These are phyloP conservation scores for Drosophila pectinifera DNA, from an alignment of 1,140 invertebrate species.

Conservation along the genomic window DNA sequence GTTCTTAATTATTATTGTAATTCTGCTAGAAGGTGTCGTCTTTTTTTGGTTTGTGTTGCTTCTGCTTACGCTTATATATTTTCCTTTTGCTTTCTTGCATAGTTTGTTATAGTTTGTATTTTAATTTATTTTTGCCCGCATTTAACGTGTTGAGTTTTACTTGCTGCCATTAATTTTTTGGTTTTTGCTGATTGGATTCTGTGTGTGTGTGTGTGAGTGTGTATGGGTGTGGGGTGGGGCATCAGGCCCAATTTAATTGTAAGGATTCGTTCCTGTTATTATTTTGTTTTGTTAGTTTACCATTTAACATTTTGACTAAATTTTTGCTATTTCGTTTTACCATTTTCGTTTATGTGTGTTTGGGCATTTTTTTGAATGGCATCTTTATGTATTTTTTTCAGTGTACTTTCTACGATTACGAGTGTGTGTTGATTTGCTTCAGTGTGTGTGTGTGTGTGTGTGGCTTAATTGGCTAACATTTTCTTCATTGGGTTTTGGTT, in stretches of 20 bases:
- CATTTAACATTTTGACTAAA: constrained; percentile 81
- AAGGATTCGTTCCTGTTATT: constrained; percentile 42
- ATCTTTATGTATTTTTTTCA: constrained; percentile 57
- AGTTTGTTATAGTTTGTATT: constrained; percentile 56
- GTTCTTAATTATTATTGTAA: constrained; percentile 77
- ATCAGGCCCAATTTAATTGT: constrained; percentile 45
- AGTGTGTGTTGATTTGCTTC: constrained; percentile 46
- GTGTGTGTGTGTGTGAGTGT: not conserved
- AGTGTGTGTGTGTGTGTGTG: constrained; percentile 54
- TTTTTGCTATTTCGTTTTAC: constrained; percentile 65
- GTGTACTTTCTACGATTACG: constrained; percentile 72
- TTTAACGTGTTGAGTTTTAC: constrained; percentile 53
- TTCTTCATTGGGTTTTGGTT: constrained; percentile 41
- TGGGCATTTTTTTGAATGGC: constrained; percentile 30
- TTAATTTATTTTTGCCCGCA: constrained; percentile 43
- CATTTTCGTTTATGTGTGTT: constrained; percentile 47
- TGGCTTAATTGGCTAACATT: constrained; percentile 72
- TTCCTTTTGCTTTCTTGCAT: constrained; percentile 53
- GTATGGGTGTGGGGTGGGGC: not conserved
- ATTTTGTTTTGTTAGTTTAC: constrained; percentile 62
- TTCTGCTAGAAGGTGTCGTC: constrained; percentile 72
- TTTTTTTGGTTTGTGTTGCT: constrained; percentile 42
- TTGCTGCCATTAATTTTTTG: constrained; percentile 40
- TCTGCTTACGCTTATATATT: constrained; percentile 44
- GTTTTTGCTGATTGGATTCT: constrained; percentile 29